Conservation (phyloP, 2,888 invertebrate species). For the Cartodere bifasciata region DNA sequence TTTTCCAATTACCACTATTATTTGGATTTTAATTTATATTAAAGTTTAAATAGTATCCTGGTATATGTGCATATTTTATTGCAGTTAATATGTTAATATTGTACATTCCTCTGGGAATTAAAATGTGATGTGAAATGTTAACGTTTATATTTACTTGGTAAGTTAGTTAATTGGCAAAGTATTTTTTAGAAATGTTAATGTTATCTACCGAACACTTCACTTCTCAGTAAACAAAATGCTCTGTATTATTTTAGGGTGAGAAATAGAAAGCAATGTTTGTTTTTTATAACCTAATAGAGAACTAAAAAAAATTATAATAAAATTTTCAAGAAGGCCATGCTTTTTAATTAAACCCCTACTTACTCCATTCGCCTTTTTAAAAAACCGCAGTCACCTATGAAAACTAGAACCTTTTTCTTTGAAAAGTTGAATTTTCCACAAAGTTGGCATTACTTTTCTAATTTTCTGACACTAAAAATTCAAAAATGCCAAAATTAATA, state of each 20-base stretch:
- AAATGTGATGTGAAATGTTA: conserved; percentile 26
- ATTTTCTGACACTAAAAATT: too few species aligned
- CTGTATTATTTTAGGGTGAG: conserved; percentile 41
- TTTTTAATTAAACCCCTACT: too few species aligned
- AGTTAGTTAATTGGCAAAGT: conserved; percentile 13
- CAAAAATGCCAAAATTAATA: too few species aligned
- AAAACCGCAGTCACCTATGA: too few species aligned
- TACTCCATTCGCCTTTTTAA: too few species aligned
- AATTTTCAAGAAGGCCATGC: conserved; percentile 41
- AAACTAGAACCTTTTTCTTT: too few species aligned
- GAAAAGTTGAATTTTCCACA: too few species aligned
- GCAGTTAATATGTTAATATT: conserved; percentile 6
- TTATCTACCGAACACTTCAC: conserved; percentile 25
- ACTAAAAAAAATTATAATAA: conserved; percentile 37
- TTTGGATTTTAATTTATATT: too few species aligned
- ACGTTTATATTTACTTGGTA: conserved; percentile 14
- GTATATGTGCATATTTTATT: conserved; percentile 5
- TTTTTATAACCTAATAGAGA: conserved; percentile 50
- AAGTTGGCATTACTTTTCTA: too few species aligned
- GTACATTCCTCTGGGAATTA: conserved; percentile 13
- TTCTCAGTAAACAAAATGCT: conserved; percentile 36
- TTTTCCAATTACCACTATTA: too few species aligned
- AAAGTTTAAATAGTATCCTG: conserved; percentile 10
- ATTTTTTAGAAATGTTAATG: conserved; percentile 19
- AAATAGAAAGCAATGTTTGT: conserved; percentile 43